These are phyloP conservation scores for Clarias gariepinus DNA, from an alignment of 2,113 vertebrate genomes.

Conservation along the genomic window DNA sequence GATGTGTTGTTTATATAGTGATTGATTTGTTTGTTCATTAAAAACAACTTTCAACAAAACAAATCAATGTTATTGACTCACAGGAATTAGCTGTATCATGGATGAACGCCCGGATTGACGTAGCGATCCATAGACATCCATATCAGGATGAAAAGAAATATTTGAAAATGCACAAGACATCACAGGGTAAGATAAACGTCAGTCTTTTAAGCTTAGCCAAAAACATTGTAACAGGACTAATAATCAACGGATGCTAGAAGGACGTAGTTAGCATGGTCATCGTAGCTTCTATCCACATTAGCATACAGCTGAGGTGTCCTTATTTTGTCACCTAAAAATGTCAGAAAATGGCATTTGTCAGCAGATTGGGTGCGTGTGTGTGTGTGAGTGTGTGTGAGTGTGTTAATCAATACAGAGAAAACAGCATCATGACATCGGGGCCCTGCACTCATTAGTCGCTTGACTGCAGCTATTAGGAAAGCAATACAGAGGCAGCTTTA, in stretches of 20 bases:
- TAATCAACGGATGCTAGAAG: neutral
- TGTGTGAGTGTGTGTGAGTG: slow-evolving; percentile 23
- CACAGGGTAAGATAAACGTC: neutral
- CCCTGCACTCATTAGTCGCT: slow-evolving; percentile 34
- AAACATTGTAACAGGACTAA: neutral
- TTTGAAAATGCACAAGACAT: neutral
- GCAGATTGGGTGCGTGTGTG: slow-evolving; percentile 17
- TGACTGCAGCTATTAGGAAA: slow-evolving; percentile 29
- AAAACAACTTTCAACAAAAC: neutral
- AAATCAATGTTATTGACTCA: neutral
- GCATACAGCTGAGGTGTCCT: slow-evolving; percentile 1
- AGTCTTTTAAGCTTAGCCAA: neutral
- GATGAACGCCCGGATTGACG: neutral
- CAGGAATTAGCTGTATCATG: neutral
- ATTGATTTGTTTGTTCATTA: neutral
- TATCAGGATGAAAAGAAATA: neutral
- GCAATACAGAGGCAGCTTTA: slow-evolving; percentile 27
- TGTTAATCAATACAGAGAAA: slow-evolving; percentile 42
- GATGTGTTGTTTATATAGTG: neutral
- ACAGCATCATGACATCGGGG: slow-evolving; percentile 40
- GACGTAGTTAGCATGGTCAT: neutral
- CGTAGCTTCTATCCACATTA: neutral
- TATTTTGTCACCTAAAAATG: neutral
- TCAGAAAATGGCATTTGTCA: neutral
- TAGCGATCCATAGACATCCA: neutral